Conservation (phyloP, 2,113 vertebrate species). For the Plecturocebus donacophilus region DNA sequence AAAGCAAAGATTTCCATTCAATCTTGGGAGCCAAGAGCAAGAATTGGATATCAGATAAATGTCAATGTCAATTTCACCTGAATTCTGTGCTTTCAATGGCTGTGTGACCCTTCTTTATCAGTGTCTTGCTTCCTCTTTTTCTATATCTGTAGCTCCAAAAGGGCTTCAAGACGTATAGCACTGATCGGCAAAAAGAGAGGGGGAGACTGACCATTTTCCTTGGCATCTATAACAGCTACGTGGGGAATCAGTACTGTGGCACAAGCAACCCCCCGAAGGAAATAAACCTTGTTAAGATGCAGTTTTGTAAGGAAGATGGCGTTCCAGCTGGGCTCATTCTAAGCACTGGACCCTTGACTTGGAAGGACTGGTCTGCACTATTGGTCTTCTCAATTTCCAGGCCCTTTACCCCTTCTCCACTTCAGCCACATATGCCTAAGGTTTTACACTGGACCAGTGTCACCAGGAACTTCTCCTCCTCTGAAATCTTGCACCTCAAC, state of each 20-base stretch:
- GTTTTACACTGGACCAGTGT: accelerated
- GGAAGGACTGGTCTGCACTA: not conserved
- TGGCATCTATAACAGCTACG: not conserved
- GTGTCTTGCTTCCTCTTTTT: not conserved
- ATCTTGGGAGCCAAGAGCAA: not conserved
- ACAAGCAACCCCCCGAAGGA: too few species aligned
- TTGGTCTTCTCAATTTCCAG: not conserved
- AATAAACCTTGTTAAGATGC: not conserved
- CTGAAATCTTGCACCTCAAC: not conserved
- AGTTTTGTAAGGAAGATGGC: not conserved
- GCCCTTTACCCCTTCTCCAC: too few species aligned
- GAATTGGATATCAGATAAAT: not conserved
- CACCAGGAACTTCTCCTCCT: not conserved
- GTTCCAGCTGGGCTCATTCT: not conserved
- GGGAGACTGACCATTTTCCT: not conserved
- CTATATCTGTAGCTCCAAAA: not conserved
- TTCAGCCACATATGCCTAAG: not conserved
- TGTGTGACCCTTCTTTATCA: not conserved
- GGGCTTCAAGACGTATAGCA: not conserved
- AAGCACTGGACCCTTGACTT: not conserved
- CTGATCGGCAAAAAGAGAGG: not conserved
- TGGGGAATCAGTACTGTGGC: not conserved
- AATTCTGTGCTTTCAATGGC: not conserved
- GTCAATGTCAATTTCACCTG: not conserved
- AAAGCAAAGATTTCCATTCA: not conserved